Conservation (phyloP, 2,888 invertebrate species). For the Limnephilus marmoratus region DNA sequence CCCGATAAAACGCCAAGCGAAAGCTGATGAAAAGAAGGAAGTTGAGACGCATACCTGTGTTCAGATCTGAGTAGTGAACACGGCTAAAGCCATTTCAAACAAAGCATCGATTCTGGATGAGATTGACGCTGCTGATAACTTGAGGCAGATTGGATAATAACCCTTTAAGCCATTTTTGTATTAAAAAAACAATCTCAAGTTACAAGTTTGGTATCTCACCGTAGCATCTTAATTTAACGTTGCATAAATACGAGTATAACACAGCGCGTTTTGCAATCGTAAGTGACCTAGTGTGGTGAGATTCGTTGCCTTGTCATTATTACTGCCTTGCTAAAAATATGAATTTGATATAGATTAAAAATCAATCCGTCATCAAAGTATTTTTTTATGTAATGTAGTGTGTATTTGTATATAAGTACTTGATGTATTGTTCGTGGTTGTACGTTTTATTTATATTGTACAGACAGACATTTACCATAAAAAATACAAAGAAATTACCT, state of each 20-base stretch:
- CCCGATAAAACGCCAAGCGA: no score
- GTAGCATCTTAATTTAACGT: neutral
- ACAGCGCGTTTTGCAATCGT: neutral
- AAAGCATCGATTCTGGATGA: no score
- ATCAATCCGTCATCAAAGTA: neutral
- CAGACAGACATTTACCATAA: no score
- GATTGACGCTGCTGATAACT: neutral
- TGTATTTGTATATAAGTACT: neutral
- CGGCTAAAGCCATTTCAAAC: no score
- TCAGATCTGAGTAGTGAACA: no score
- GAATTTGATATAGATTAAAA: neutral
- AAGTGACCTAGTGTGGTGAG: neutral
- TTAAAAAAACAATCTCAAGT: neutral
- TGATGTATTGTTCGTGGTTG: neutral
- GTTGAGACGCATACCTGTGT: no score
- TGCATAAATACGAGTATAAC: neutral
- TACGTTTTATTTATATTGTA: no score
- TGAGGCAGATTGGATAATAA: neutral
- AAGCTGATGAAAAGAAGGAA: no score
- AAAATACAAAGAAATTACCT: no score
- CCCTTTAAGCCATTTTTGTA: neutral
- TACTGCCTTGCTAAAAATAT: neutral
- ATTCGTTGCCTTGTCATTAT: neutral
- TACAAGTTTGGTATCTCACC: neutral
- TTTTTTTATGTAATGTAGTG: neutral